Evolutionary conservation across 2,888 invertebrate species (phyloP), one percentile per base, ranked within the genome.

Genomic region (Drosophila ustulata): DNA sequence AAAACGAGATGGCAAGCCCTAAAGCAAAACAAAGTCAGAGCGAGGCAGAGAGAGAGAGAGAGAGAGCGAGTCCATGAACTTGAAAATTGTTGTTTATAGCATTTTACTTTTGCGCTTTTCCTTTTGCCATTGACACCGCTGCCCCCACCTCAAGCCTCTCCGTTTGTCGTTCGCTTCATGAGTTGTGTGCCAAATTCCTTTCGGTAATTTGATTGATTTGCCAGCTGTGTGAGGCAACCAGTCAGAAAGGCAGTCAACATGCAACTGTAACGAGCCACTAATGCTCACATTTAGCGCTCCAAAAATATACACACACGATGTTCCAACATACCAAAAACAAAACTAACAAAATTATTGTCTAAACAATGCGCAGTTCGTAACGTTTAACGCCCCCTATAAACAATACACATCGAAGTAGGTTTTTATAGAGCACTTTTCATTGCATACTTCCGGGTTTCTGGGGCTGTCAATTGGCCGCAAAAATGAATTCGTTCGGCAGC

Each of bases 261-360:
- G 83, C 88, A 83, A 88, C 59, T 84, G 83, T 84, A 88, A 84
- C 88, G 88, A 88, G 83, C 83, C 73, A 88, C 86, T 84, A 84
- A 84, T 84, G 83, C 75, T 70, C 59, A 72, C 78, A 84, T 88
- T 88, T 85, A 84, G 83, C 83, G 73, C 75, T 55, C 68, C 64
- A 64, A 66, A 67, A 70, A 77, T 57, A 52, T 32, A 50, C 3
- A 28, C 13, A 51, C 37, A 37, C 32, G 8, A 32, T 32, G 32
- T 32, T 9, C 5, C 3, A 3, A 43, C 26, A 41, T 51, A 13
- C 41, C 8, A 62, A 43, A 51, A 32, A 51, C 32, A 51, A 6
- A 41, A 7, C 56, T 18, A 47, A 52, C 32, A 23, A 52, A 43
- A 49, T 34, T 43, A 49, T 56, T 49, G 34, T 43, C 68, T 47